Percentiles rank a stretch among this genome's conserved stretches.
phyloP scores from a whole-genome alignment of 2,797 vertebrate genomes.

The Malacoraja senta region DNA sequence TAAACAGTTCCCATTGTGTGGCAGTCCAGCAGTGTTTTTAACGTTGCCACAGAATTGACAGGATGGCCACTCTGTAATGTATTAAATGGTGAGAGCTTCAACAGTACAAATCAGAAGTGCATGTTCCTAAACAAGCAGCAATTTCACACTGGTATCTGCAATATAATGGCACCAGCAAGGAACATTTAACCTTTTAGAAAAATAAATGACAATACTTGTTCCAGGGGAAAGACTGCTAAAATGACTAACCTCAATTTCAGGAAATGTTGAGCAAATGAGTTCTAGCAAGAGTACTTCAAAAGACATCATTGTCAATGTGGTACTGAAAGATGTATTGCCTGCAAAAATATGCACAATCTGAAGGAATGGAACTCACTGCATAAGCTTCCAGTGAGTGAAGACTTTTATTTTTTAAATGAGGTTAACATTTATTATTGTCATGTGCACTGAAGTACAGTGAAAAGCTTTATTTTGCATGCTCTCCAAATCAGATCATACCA shows the following conservation, averaged over 20 bases:
- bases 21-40: neutral
- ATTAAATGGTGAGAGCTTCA: too few relatives aligned
- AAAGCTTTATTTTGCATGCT: too few relatives aligned
- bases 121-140: neutral
- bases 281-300: constrained; percentile 7
- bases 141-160: neutral
- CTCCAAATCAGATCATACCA: too few relatives aligned
- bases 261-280: neutral
- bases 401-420: neutral
- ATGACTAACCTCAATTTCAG: neutral
- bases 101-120: neutral
- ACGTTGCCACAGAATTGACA: neutral
- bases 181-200: neutral
- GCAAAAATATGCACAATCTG: neutral
- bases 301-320: neutral
- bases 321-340: neutral
- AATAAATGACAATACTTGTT: neutral
- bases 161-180: neutral
- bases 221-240: neutral
- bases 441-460: too few relatives aligned
- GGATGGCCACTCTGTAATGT: neutral
- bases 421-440: neutral
- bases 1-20: neutral
- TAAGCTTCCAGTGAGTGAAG: neutral
- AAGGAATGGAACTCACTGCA: neutral